Conservation (phyloP, 2,797 vertebrate genomes). For the Sparidentex hasta region DNA sequence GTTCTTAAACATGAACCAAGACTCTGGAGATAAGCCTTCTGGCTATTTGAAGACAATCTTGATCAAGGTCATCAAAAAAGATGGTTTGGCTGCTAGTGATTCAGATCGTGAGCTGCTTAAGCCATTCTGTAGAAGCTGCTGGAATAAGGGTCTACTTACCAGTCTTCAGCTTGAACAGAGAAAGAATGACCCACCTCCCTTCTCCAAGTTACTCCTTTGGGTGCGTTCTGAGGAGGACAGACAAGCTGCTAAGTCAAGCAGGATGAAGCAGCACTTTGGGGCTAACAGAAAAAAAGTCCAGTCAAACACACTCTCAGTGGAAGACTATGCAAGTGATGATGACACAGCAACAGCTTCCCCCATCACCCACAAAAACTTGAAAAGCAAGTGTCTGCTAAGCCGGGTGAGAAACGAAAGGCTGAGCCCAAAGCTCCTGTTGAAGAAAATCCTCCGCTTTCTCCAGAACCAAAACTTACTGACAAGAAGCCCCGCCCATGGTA, state of each 20-base stretch:
- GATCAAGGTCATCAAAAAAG: neutral
- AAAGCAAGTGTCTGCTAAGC: neutral
- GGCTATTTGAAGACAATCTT: constrained; percentile 1
- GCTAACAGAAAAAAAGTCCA: neutral
- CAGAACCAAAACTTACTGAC: no score
- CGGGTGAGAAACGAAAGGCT: neutral
- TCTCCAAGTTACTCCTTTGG: neutral
- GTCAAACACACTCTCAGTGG: neutral
- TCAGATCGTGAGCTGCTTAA: neutral
- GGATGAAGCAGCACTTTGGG: constrained; percentile 24
- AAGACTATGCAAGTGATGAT: neutral
- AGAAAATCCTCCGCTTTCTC: accelerated
- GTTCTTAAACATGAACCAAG: neutral
- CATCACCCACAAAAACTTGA: neutral
- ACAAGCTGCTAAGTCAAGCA: neutral
- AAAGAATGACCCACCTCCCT: neutral
- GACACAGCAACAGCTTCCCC: neutral
- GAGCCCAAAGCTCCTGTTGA: neutral
- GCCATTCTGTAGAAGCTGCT: constrained; percentile 22
- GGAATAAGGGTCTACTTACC: neutral
- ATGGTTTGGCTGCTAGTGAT: neutral
- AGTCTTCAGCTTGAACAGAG: constrained; percentile 11
- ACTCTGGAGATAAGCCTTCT: constrained; percentile 26
- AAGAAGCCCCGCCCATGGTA: no score
- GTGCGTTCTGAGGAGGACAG: constrained; percentile 3